Percentiles rank a stretch among this genome's conserved stretches.
These are phyloP conservation scores for Pica pica DNA, from an alignment of 2,113 vertebrate species.

Conservation along the genomic window DNA sequence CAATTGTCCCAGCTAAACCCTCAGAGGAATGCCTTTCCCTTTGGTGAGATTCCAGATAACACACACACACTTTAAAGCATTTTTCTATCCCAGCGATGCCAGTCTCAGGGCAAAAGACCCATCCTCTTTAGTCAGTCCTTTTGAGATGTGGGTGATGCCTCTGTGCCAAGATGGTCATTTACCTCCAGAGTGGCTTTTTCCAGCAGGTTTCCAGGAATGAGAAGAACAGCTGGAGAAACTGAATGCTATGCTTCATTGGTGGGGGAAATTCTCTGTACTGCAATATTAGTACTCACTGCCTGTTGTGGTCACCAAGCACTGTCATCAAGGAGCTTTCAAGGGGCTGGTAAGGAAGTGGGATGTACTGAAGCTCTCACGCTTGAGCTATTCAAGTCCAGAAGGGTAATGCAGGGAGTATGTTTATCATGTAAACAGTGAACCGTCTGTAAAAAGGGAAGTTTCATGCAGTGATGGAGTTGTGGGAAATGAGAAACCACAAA, in stretches of 20 bases:
- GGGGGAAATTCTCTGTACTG: constrained; percentile 63
- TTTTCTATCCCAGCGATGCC: neutral
- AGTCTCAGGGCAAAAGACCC: neutral
- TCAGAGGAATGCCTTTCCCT: neutral
- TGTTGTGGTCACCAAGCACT: constrained; percentile 67
- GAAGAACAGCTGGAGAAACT: constrained; percentile 67
- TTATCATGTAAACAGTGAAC: constrained; percentile 55
- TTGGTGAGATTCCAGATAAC: constrained; percentile 3
- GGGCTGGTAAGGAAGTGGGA: constrained; percentile 69
- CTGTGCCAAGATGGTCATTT: neutral
- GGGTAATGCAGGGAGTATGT: constrained; percentile 50
- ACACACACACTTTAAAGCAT: neutral
- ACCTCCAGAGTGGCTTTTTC: constrained; percentile 26
- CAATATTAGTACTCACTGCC: constrained; percentile 64
- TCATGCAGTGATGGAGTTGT: neutral
- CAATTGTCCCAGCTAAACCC: neutral
- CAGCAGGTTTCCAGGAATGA: constrained; percentile 69
- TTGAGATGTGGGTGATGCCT: neutral
- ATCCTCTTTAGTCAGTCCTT: neutral
- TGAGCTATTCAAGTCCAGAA: constrained; percentile 64
- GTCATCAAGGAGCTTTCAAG: constrained; percentile 68
- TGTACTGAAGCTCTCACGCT: constrained; percentile 49
- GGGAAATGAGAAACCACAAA: constrained; percentile 38
- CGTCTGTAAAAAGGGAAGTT: constrained; percentile 3
- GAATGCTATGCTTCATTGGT: constrained; percentile 61